Evolutionary conservation across 2,113 vertebrate species (phyloP).

Genomic region (Aptenodytes forsteri): DNA sequence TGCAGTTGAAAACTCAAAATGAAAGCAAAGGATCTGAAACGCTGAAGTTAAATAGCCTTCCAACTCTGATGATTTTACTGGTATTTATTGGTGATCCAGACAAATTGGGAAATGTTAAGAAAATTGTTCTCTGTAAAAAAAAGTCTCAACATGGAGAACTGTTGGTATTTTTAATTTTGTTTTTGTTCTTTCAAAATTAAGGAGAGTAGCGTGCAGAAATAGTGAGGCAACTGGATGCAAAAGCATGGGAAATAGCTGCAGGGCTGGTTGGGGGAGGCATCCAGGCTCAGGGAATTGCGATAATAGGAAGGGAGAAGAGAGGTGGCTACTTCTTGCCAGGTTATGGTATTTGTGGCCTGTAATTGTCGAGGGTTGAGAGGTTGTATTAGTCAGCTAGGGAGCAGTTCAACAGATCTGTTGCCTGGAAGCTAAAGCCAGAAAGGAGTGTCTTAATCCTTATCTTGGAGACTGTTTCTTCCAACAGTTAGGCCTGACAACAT

Average conservation of each 20-base stretch:
- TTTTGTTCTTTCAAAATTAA: not conserved
- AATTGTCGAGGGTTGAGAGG: too few species aligned
- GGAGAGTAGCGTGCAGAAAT: not conserved
- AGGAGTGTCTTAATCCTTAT: rapidly evolving
- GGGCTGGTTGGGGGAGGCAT: not conserved
- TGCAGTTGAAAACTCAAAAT: not conserved
- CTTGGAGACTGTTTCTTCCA: not conserved
- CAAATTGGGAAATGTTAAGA: not conserved
- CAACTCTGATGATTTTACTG: not conserved
- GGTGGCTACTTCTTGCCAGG: not conserved
- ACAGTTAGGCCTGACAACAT: not conserved
- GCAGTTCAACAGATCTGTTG: not conserved
- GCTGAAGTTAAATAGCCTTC: not conserved
- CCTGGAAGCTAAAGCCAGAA: not conserved
- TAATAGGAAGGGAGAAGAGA: rapidly evolving
- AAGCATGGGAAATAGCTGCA: not conserved
- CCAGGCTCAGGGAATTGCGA: rapidly evolving
- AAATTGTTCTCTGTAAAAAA: not conserved
- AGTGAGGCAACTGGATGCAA: too few species aligned
- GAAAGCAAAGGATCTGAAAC: not conserved
- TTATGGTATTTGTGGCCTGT: not conserved
- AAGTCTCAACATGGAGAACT: not conserved
- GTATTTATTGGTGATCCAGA: not conserved
- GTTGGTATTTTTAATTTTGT: not conserved
- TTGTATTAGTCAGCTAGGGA: rapidly evolving